Conservation (phyloP, 2,797 vertebrate genomes). For the Fistularia tabacaria region DNA sequence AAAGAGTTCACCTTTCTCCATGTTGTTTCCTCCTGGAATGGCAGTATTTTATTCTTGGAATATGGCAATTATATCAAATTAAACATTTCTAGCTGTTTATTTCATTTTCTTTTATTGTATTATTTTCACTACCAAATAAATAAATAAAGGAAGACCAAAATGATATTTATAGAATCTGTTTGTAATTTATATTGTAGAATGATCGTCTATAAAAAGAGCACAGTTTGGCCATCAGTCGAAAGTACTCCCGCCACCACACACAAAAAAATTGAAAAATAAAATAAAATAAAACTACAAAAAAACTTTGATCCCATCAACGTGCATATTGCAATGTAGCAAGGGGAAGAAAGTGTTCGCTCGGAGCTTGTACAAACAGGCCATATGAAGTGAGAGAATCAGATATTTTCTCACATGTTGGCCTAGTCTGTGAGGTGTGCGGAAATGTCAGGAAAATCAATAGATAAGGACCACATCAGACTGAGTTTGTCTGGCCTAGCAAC, state of each 20-base stretch:
- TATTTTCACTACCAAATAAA: too few relatives aligned
- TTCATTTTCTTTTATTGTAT: too few relatives aligned
- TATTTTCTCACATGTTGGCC: slow-evolving; percentile 78
- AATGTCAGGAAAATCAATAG: slow-evolving; percentile 80
- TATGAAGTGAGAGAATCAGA: slow-evolving; percentile 76
- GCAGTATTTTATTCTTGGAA: neutral
- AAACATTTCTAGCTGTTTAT: too few relatives aligned
- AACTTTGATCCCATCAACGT: slow-evolving; percentile 57
- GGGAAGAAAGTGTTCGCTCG: slow-evolving; percentile 48
- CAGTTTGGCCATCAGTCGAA: too few relatives aligned
- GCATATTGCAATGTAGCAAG: slow-evolving; percentile 65
- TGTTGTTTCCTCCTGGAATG: slow-evolving; percentile 21
- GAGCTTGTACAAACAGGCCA: slow-evolving; percentile 73
- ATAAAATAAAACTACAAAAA: slow-evolving; percentile 10
- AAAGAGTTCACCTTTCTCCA: slow-evolving; percentile 57
- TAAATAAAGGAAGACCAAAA: too few relatives aligned
- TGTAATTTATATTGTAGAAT: too few relatives aligned
- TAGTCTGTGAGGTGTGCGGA: slow-evolving; percentile 77
- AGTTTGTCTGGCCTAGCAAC: slow-evolving; percentile 77
- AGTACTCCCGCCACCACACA: too few relatives aligned
- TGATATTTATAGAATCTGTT: too few relatives aligned
- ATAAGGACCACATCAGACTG: slow-evolving; percentile 77
- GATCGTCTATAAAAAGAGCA: too few relatives aligned
- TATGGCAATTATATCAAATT: too few relatives aligned
- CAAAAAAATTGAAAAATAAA: too few relatives aligned